Conservation (phyloP, 2,888 invertebrate genomes). For the Melieria omissa region DNA sequence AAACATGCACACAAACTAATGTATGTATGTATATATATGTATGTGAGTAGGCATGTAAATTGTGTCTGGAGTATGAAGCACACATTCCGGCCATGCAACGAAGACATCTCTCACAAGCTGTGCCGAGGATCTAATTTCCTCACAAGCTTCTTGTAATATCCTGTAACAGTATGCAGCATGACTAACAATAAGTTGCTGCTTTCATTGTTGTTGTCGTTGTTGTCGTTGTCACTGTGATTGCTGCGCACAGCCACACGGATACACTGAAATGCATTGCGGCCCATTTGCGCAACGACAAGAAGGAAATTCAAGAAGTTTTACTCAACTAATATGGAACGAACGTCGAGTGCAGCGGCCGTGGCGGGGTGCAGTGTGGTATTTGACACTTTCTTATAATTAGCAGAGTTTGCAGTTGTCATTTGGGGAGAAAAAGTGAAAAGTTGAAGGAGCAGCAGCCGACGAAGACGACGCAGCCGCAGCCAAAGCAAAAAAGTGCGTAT, state of each 20-base stretch:
- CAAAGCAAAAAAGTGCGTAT: conserved; percentile 13
- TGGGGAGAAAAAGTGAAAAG: not conserved
- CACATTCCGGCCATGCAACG: not conserved
- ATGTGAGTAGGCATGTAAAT: conserved; percentile 12
- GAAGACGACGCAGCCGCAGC: not conserved
- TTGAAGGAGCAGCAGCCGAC: not conserved
- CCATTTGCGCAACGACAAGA: conserved; percentile 1
- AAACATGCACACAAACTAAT: not conserved
- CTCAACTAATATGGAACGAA: conserved; percentile 6
- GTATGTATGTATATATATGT: conserved; percentile 7
- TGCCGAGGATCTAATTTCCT: conserved; percentile 31
- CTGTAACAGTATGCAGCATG: conserved; percentile 46
- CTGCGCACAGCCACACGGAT: conserved; percentile 34
- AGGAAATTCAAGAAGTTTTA: conserved; percentile 26
- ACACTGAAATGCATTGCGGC: conserved; percentile 31
- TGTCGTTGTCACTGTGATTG: conserved; percentile 43
- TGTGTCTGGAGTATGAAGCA: not conserved
- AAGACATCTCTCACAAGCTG: not conserved
- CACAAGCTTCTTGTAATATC: conserved; percentile 55
- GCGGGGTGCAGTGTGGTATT: conserved; percentile 12
- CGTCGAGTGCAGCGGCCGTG: not conserved
- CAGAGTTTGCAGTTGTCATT: conserved; percentile 30
- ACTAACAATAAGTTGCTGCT: not conserved
- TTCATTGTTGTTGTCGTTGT: conserved; percentile 9
- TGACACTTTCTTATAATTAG: conserved; percentile 35